Conservation (phyloP, 2,888 invertebrate species). For the Elysia crispata region DNA sequence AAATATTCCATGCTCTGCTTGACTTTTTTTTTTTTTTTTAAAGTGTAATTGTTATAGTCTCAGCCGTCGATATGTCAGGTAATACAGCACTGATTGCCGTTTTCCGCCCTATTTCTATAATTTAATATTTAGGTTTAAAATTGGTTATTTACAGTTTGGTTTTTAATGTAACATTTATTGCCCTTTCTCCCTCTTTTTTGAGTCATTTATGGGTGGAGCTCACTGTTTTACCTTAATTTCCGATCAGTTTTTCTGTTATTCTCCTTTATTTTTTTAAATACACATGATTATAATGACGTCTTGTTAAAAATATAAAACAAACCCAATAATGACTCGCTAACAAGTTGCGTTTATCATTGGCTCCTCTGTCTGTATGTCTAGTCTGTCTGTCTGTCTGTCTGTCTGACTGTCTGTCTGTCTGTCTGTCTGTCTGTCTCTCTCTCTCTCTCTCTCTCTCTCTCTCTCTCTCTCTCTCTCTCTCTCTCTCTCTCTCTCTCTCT, state of each 20-base stretch:
- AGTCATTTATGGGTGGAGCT: too few relatives aligned
- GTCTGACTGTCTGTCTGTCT: background rate
- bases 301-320: too few relatives aligned
- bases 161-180: background rate
- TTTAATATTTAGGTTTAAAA: background rate
- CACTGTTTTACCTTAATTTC: too few relatives aligned
- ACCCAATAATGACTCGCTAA: slow-evolving; percentile 1
- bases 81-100: background rate
- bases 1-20: too few relatives aligned
- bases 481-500: slow-evolving; percentile 27
- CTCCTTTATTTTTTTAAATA: background rate
- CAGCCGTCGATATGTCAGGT: too few relatives aligned
- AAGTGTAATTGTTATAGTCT: too few relatives aligned
- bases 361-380: background rate
- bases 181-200: too few relatives aligned
- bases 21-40: too few relatives aligned
- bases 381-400: background rate
- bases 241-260: too few relatives aligned
- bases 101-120: background rate
- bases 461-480: slow-evolving; percentile 24
- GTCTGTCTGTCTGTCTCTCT: slow-evolving; percentile 10
- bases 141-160: too few relatives aligned
- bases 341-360: background rate
- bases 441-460: slow-evolving; percentile 28
- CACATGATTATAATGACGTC: background rate